Evolutionary conservation across 2,888 invertebrate genomes (phyloP).

Genomic region (Ligdia adustata): DNA sequence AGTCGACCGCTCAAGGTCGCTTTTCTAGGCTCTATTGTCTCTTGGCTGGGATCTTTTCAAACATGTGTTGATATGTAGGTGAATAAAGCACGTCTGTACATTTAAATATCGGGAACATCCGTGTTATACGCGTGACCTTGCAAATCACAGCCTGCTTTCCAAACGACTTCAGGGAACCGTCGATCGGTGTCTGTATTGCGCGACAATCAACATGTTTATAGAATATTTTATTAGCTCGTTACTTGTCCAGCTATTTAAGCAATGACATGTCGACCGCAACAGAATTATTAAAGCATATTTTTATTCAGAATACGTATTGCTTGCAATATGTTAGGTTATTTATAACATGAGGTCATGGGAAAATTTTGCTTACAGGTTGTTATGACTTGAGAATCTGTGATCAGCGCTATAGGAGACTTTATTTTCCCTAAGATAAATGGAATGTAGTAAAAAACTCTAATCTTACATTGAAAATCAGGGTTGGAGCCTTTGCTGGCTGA

Average conservation of each 20-base stretch:
- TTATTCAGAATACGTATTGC: conserved; percentile 50
- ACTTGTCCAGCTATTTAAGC: conserved; percentile 66
- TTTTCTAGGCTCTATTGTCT: conserved; percentile 45
- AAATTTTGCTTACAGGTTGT: conserved; percentile 18
- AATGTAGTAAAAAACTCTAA: too few relatives aligned
- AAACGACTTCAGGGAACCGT: conserved; percentile 81
- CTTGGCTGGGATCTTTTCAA: conserved; percentile 75
- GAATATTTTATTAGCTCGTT: conserved; percentile 72
- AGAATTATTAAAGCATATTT: conserved; percentile 55
- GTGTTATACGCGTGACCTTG: conserved; percentile 84
- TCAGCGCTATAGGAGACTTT: too few relatives aligned
- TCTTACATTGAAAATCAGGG: too few relatives aligned
- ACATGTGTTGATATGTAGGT: conserved; percentile 81
- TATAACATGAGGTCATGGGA: conserved; percentile 35
- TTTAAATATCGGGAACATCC: conserved; percentile 84
- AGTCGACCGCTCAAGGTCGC: conserved; percentile 59
- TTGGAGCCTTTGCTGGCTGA: too few relatives aligned
- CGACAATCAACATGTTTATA: conserved; percentile 67
- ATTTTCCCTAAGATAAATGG: too few relatives aligned
- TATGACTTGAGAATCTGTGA: too few relatives aligned
- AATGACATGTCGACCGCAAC: conserved; percentile 58
- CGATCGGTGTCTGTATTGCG: conserved; percentile 75
- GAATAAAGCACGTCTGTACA: conserved; percentile 83
- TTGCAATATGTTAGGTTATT: conserved; percentile 42
- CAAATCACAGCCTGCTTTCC: conserved; percentile 84